phyloP scores from a whole-genome alignment of 2,113 vertebrate genomes.

The Siphamia tubifer region DNA sequence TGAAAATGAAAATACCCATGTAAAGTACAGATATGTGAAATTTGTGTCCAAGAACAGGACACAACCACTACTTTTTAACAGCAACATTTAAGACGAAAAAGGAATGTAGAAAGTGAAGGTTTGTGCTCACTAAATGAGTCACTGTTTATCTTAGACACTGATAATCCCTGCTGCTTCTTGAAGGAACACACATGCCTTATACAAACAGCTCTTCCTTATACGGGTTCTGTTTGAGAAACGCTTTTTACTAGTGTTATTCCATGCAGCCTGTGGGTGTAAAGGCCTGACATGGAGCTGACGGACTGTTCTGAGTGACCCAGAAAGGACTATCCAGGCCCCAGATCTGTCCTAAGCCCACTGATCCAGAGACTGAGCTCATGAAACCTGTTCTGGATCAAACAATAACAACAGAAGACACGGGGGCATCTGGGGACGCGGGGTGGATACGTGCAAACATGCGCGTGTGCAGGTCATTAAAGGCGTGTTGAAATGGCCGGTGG shows the following conservation, averaged over 20 bases:
- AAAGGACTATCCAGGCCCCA: conserved; percentile 23
- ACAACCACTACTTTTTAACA: no score
- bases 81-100: no score
- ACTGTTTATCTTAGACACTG: conserved; percentile 7
- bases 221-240: conserved; percentile 2
- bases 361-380: conserved; percentile 57
- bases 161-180: background rate
- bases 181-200: background rate
- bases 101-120: no score
- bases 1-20: no score
- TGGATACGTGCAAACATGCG: conserved; percentile 40
- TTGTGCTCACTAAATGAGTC: background rate
- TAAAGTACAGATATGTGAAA: no score
- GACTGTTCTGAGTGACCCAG: conserved; percentile 50
- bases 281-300: background rate
- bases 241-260: background rate
- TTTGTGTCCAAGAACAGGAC: no score
- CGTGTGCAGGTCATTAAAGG: conserved; percentile 14
- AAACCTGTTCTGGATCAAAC: conserved; percentile 60
- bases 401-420: conserved; percentile 49
- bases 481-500: conserved; percentile 11
- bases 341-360: conserved; percentile 51
- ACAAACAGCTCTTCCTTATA: background rate
- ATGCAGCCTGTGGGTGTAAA: background rate
- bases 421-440: conserved; percentile 35